Base-by-base conservation (phyloP, 2,888 invertebrate species). In the Nomada goodeniana region DNA sequence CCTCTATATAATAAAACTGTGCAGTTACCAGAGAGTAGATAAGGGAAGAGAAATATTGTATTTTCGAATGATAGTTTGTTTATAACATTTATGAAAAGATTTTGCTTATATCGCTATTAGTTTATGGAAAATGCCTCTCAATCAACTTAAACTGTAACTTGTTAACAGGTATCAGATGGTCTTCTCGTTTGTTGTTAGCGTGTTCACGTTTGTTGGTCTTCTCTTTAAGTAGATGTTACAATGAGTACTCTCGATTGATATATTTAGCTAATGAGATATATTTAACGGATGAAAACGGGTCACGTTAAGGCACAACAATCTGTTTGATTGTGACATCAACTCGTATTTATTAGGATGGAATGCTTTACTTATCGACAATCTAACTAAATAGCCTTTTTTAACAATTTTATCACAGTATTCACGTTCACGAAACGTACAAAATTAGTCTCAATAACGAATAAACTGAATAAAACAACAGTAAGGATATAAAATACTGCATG, bases 251-350 rank as follows among this genome's bases (percentile, higher is more conserved):
- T 70, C 74, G 26, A 80, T 87, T 69, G 74, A 57, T 85, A 83
- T 83, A 77, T 78, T 76, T 85, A 77, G 83, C 77, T 73, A 64
- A 84, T 75, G 60, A 42, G 80, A 77, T 88, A 84, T 86, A 86
- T 83, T 88, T 88, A 88, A 79, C 70, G 63, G 76, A 63, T 72
- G 70, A 68, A 88, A 88, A 80, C 63, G 36, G 83, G 86, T 73
- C 88, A 83, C 74, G 63, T 76, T 69, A 81, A 88, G 64, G 60
- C 52, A 84, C 75, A 88, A 85, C 83, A 83, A 86, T 80, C 70
- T 76, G 76, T 68, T 82, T 77, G 85, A 84, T 84, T 79, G 74
- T 61, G 65, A 78, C 76, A 85, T 85, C 85, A 52, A 81, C 76
- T 60, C 63, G 68, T 80, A 82, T 83, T 85, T 76, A 82, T 76